Base-by-base conservation (phyloP, 2,113 vertebrate genomes). In the Thalassoma bifasciatum region DNA sequence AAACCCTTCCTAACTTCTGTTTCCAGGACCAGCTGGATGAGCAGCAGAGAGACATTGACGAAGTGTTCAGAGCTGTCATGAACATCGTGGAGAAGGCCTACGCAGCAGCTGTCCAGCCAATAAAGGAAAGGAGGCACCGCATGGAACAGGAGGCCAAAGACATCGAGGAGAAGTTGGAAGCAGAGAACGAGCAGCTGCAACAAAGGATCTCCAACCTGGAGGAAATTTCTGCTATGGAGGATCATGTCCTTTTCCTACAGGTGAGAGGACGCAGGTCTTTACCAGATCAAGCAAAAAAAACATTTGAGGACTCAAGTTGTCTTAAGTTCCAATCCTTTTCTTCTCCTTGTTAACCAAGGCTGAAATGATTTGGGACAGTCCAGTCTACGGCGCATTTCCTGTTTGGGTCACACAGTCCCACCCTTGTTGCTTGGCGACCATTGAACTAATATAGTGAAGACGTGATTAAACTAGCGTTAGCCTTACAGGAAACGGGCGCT, bases 211-310 rank as follows among this genome's bases (percentile, higher is more conserved):
- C 42, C 2, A 61, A 84, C 1, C 37, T 93, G 57, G 62, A 86
- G 0, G 0, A 52, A 0, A 42, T 91, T 10, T 52, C 68, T 4
- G 0, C 17, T 0, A 68, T 84, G 0, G 88, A 93, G 61, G 93
- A 94, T 54, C 87, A 86, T 62, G 50, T 93, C 13, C 50, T 81
- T 5, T 93, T 92, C 46, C 77, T 94, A 5, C 90, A 92, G 89
- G 93, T 93, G 24, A 84, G 74, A 47, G 3, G n/a, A 30, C 30
- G 6, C 30, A 30, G 30, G 30, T 30, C 30, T 30, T 30, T 3
- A 30, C 30, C 30, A 30, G 30, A 30, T 30, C n/a, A n/a, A n/a
- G n/a, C n/a, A n/a, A n/a, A n/a, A n/a, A n/a, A n/a, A n/a, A n/a
- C n/a, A n/a, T 30, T 6, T 30, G 30, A 6, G 30, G 30, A 4